Conservation (phyloP, 2,888 invertebrate species). For the Hypercompe scribonia region DNA sequence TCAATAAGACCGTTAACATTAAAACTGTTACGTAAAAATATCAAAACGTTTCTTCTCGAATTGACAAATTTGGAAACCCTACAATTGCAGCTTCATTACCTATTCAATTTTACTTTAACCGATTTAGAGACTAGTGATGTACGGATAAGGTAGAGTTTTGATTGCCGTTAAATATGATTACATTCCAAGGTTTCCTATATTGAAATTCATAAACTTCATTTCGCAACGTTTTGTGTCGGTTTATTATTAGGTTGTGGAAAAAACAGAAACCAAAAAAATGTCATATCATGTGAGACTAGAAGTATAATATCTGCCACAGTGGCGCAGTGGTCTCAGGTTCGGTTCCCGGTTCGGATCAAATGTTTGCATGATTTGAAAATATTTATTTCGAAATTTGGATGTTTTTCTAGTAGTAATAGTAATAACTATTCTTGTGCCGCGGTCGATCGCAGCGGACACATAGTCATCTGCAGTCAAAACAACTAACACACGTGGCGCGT, state of each 20-base stretch:
- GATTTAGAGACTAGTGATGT: slow-evolving; percentile 17
- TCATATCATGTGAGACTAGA: not conserved
- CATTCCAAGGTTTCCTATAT: slow-evolving; percentile 25
- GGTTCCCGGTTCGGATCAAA: no score
- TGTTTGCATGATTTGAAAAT: no score
- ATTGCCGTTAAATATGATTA: slow-evolving; percentile 4
- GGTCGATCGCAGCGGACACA: no score
- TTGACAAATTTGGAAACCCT: slow-evolving; percentile 36
- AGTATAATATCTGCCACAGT: no score
- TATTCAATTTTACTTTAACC: slow-evolving; percentile 2
- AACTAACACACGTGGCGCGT: no score
- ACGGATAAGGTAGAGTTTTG: slow-evolving; percentile 12
- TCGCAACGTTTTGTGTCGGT: slow-evolving; percentile 18
- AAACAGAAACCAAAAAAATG: slow-evolving; percentile 22
- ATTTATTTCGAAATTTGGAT: no score
- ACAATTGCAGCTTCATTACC: slow-evolving; percentile 30
- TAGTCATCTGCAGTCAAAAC: no score
- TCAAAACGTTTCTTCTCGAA: slow-evolving; percentile 20
- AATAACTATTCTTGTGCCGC: no score
- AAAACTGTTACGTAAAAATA: slow-evolving; percentile 1
- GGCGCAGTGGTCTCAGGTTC: no score
- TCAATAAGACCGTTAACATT: not conserved
- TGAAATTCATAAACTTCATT: slow-evolving; percentile 41
- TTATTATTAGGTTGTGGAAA: slow-evolving; percentile 26
- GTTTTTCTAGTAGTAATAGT: no score